phyloP scores from a whole-genome alignment of 2,888 invertebrate species.

The Tuberolachnus salignus region DNA sequence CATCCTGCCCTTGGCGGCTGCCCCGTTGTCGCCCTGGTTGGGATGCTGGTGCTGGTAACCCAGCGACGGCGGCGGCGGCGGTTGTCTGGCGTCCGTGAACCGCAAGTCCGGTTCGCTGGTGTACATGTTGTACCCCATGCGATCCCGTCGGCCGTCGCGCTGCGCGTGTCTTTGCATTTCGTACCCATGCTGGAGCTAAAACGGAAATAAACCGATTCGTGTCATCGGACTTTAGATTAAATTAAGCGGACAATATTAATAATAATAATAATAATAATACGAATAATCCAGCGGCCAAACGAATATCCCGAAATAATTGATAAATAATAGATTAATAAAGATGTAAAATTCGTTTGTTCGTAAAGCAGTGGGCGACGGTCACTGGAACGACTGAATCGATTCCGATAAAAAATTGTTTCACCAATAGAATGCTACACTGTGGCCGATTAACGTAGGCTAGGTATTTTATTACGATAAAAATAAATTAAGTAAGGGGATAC shows the following conservation, averaged over 20 bases:
- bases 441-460: too few species aligned
- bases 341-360: too few species aligned
- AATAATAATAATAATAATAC: background rate
- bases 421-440: too few species aligned
- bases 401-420: too few species aligned
- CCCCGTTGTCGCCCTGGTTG: constrained; percentile 62
- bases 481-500: too few species aligned
- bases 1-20: constrained; percentile 65
- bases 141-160: constrained; percentile 64
- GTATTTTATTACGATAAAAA: too few species aligned
- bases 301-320: too few species aligned
- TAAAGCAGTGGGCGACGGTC: too few species aligned
- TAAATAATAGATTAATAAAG: too few species aligned
- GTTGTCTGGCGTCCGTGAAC: constrained; percentile 58
- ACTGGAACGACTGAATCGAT: too few species aligned
- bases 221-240: background rate
- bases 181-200: constrained; percentile 57
- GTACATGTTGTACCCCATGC: constrained; percentile 63
- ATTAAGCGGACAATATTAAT: background rate
- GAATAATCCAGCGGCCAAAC: background rate
- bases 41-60: constrained; percentile 51
- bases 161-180: constrained; percentile 40
- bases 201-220: background rate
- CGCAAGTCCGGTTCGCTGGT: constrained; percentile 78
- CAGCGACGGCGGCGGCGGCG: constrained; percentile 57